Percentiles rank a stretch among this genome's conserved stretches.
phyloP scores from a whole-genome alignment of 2,888 invertebrate genomes.

The Plutella xylostella region DNA sequence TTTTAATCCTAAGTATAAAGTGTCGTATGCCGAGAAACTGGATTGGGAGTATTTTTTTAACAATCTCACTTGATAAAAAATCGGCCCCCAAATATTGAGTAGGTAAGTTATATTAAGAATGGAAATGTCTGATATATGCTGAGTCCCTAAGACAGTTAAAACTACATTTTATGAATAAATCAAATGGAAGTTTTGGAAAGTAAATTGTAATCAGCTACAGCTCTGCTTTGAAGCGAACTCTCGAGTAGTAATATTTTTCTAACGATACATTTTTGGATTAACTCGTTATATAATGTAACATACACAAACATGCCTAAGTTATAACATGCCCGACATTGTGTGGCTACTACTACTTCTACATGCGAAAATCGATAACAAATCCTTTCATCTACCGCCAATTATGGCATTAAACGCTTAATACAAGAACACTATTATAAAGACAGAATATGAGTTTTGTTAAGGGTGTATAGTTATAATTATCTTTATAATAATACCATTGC shows the following conservation, averaged over 20 bases:
- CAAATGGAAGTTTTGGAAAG: background rate
- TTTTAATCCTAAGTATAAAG: conserved; percentile 9
- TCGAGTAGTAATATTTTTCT: conserved; percentile 29
- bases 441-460: too few species aligned
- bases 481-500: conserved; percentile 2
- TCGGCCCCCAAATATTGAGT: background rate
- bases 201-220: background rate
- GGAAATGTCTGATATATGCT: conserved; percentile 49
- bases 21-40: conserved; percentile 3
- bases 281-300: conserved; percentile 46
- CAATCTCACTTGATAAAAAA: background rate
- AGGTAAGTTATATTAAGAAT: conserved; percentile 14
- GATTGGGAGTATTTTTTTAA: background rate
- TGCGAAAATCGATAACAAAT: conserved; percentile 53
- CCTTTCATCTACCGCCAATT: conserved; percentile 46
- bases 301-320: conserved; percentile 52
- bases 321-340: conserved; percentile 50
- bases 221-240: background rate
- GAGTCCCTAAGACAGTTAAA: conserved; percentile 42
- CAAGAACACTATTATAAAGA: background rate
- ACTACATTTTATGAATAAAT: conserved; percentile 9
- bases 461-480: background rate
- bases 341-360: conserved; percentile 58
- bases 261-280: conserved; percentile 57
- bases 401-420: conserved; percentile 26